Base-by-base conservation (phyloP, 2,888 invertebrate species). In the Osedax fenrisi region DNA sequence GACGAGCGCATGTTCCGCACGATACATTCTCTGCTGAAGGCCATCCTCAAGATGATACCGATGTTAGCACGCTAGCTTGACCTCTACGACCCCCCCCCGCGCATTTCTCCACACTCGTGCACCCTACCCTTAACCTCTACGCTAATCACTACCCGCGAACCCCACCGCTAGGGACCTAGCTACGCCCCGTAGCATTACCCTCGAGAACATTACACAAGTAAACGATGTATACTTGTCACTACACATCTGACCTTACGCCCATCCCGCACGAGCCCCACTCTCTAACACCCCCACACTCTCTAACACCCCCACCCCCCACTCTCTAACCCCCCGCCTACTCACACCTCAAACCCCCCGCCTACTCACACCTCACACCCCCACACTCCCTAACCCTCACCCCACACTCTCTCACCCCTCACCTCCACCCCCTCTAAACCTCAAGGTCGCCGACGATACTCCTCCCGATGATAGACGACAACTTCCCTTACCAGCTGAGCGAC, bases 401-500 rank as follows among this genome's bases (percentile, higher is more conserved):
- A 41, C 17, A 10, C 5, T 41, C 17, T 17, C 41, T 17, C 5
- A 41, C 41, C 41, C 17, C 5, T 10, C 41, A 41, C 41, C 41
- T 41, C 41, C 10, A 5, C 41, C 41, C 41, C 17, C 5, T 10
- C 41, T 10, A 5, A 5, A 10, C 41, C 10, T 17, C 41, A 5
- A 91, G 91, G 89, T 89, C 90, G 25, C 89, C 88, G 80, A 89
- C 90, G 77, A 84, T 90, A 24, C 83, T 92, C 22, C 82, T 90
- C 79, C 88, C 89, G 68, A 86, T 88, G 13, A 84, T 92, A 22
- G 86, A 87, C 74, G 86, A 87, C 2, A 86, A 87, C 69, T 93
- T 90, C 84, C 94, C 94, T 0, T 94, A 91, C 83, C 88, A 89
- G 82, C 90, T 41, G 61, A 89, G 80, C 89, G 88, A 75, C 87